Evolutionary conservation across 2,113 vertebrate genomes (phyloP), one percentile per base, ranked within the genome.

Genomic region (Scopus umbretta): DNA sequence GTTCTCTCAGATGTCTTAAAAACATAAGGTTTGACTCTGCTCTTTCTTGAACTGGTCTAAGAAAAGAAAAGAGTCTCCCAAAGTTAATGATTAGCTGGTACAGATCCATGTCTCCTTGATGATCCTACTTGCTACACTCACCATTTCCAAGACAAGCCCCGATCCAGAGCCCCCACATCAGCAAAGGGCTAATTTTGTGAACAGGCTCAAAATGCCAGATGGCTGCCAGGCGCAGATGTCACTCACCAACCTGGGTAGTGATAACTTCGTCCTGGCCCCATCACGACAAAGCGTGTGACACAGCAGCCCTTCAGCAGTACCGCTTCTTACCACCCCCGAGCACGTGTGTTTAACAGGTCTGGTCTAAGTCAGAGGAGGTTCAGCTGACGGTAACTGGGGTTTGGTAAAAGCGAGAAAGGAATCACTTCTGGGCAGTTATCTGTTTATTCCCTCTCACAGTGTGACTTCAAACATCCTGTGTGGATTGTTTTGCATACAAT

Each of bases 401-500:
- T 72, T 53, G 52, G 20, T 52, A 32, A 36, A 43, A 80, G 47
- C 59, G 25, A 55, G 63, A 62, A 72, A 25, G 42, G 40, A 43
- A 27, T 62, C 6, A 16, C 7, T 40, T 88, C 86, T 81, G 53
- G 50, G 55, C 61, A 86, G 85, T 65, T 66, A 27, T 23, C 53
- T 71, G 20, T 25, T 65, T 71, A 53, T 53, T 63, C 47, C 66
- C 36, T 86, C 75, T 63, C 80, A 59, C 40, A 65, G 80, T 13
- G 7, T 80, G 71, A 73, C 72, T 87, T 27, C 47, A 91, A 92
- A 80, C 50, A 90, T 67, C 78, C 71, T 82, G 79, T 66, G 56
- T 67, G 84, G 70, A 65, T 80, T 91, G 53, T 86, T 82, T 76
- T 92, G 93, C 91, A 95, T 93, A 62, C 85, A 97, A 97, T 88